Conservation (phyloP, 2,113 vertebrate genomes). For the Chrysemys picta region DNA sequence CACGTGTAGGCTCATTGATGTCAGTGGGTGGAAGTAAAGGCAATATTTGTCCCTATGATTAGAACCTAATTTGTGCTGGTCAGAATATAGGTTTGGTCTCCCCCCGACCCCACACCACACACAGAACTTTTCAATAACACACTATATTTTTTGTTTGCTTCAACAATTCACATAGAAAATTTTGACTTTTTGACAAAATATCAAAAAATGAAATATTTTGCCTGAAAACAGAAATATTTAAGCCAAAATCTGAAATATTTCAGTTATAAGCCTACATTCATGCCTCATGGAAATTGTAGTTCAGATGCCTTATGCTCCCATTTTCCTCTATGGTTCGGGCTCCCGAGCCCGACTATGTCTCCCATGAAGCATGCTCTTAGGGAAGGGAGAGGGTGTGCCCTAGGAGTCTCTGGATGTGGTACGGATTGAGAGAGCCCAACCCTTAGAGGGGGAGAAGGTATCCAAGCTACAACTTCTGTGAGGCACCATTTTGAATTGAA, state of each 20-base stretch:
- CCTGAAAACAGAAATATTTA: not conserved
- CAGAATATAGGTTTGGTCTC: too few species aligned
- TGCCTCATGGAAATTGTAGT: not conserved
- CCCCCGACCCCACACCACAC: too few species aligned
- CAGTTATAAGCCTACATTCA: not conserved
- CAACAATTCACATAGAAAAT: not conserved
- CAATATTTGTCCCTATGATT: too few species aligned
- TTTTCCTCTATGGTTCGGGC: accelerated
- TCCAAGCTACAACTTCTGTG: too few species aligned
- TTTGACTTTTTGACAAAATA: not conserved
- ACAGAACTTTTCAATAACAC: too few species aligned
- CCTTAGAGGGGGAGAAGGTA: too few species aligned
- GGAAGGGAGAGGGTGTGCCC: not conserved
- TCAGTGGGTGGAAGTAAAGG: too few species aligned
- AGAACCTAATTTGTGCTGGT: too few species aligned
- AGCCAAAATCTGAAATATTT: not conserved
- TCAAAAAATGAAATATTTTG: not conserved
- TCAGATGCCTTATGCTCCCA: not conserved
- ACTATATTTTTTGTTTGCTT: too few species aligned
- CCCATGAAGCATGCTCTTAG: not conserved
- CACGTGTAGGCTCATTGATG: too few species aligned
- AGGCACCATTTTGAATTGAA: too few species aligned
- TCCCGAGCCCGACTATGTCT: accelerated
- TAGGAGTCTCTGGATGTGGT: not conserved
- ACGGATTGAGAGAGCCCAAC: too few species aligned